Conservation (phyloP, 2,888 invertebrate genomes). For the Morpho achilles region DNA sequence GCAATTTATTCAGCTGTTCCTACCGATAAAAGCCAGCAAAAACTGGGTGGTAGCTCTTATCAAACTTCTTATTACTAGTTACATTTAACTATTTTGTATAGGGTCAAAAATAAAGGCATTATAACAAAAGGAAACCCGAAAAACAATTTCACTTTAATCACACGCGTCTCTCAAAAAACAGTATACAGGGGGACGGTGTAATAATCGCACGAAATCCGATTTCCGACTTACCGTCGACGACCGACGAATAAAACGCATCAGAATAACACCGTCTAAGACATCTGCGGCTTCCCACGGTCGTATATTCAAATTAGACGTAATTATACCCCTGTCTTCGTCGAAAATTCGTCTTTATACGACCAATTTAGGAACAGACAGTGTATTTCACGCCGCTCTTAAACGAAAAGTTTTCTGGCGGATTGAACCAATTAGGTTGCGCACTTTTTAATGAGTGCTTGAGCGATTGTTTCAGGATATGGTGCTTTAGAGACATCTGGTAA, state of each 20-base stretch:
- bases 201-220: slow-evolving; percentile 24
- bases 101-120: too few relatives aligned
- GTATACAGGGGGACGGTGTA: slow-evolving; percentile 12
- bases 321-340: slow-evolving; percentile 30
- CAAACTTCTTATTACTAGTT: too few relatives aligned
- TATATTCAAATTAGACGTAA: slow-evolving; percentile 36
- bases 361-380: slow-evolving; percentile 15
- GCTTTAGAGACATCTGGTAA: neutral
- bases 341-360: slow-evolving; percentile 25
- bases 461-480: neutral
- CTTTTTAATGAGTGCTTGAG: neutral
- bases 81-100: too few relatives aligned
- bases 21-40: too few relatives aligned
- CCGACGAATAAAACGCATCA: slow-evolving; percentile 23
- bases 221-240: slow-evolving; percentile 20
- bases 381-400: slow-evolving; percentile 13
- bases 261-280: slow-evolving; percentile 29
- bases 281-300: slow-evolving; percentile 34
- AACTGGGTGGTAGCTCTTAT: too few relatives aligned
- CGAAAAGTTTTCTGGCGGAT: slow-evolving; percentile 2
- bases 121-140: too few relatives aligned
- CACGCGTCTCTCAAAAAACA: slow-evolving; percentile 9
- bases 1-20: too few relatives aligned
- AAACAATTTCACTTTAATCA: neutral
- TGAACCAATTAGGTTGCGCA: slow-evolving; percentile 6